A percentile compares a stretch with the other conserved stretches of the same genome.
Conservation (phyloP, 2,888 invertebrate genomes). For the Smittia aterrima region DNA sequence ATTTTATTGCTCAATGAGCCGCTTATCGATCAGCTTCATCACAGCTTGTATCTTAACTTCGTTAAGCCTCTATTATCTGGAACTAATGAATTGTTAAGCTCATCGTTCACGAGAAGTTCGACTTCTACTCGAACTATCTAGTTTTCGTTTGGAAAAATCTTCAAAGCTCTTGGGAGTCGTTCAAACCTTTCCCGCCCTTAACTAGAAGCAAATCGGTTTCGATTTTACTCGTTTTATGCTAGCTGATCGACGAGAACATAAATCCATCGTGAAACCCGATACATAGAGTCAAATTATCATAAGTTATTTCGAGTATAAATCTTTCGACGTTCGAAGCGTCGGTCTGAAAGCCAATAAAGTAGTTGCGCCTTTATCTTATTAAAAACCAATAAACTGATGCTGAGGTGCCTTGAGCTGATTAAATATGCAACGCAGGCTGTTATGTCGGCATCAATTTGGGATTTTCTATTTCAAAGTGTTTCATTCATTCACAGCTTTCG, state of each 20-base stretch:
- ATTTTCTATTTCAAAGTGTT: too few relatives aligned
- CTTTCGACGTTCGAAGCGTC: not conserved
- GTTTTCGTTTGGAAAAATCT: too few relatives aligned
- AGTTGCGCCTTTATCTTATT: not conserved
- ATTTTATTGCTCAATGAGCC: not conserved
- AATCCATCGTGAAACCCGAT: not conserved
- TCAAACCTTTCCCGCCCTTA: too few relatives aligned
- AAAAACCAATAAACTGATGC: not conserved
- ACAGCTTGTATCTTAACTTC: not conserved
- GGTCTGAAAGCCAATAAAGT: not conserved
- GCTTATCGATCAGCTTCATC: not conserved
- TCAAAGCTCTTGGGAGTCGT: too few relatives aligned
- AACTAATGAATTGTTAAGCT: not conserved
- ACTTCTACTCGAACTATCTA: too few relatives aligned
- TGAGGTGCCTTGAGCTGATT: too few relatives aligned
- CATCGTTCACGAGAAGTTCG: not conserved
- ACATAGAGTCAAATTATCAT: slow-evolving; percentile 25
- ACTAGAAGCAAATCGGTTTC: not conserved
- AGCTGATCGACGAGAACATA: not conserved
- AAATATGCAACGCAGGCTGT: too few relatives aligned
- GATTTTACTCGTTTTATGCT: not conserved
- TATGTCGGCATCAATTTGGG: too few relatives aligned
- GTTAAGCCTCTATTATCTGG: not conserved
- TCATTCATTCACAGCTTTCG: too few relatives aligned
- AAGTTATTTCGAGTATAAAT: slow-evolving; percentile 19